Base-by-base conservation (phyloP, 2,888 invertebrate species). In the Lepidocyrtoides sp. region DNA sequence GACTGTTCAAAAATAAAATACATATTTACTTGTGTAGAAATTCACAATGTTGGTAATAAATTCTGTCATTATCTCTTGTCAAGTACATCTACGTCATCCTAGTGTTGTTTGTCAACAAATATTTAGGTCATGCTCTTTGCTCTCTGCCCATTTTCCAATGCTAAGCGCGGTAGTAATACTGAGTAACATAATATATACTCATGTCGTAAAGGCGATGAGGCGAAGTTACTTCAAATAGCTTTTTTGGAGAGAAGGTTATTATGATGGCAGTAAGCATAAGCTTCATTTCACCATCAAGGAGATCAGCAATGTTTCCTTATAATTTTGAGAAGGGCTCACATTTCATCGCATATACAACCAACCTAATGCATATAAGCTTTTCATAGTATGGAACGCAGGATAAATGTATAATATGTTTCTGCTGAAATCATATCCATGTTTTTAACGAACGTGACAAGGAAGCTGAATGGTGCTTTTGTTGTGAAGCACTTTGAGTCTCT, bases 361-460 rank as follows among this genome's bases (percentile, higher is more conserved):
- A n/a, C n/a, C n/a, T n/a, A n/a, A n/a, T n/a, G n/a, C n/a, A n/a
- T n/a, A n/a, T n/a, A n/a, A n/a, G n/a, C n/a, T n/a, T n/a, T n/a
- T n/a, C n/a, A n/a, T n/a, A n/a, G n/a, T n/a, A n/a, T n/a, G n/a
- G n/a, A n/a, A n/a, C n/a, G n/a, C n/a, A n/a, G n/a, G n/a, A n/a
- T n/a, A n/a, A n/a, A 75, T 20, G 29, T 69, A 66, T 44, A 66
- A 17, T 54, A 82, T 75, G 60, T 75, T 91, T 36, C 77, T 51
- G 51, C 82, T 91, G 91, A 91, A 91, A 91, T 91, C 91, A 91
- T 86, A 91, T 86, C 81, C 91, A 91, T 91, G 91, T 91, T 91
- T 75, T 85, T 75, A 86, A 82, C 26, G 86, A 82, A 91, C 91
- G 91, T 91, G 91, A 91, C 91, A 86, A 85, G 86, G 82, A 79